These are phyloP conservation scores for Aptenodytes forsteri DNA, from an alignment of 2,113 vertebrate genomes.

Conservation along the genomic window DNA sequence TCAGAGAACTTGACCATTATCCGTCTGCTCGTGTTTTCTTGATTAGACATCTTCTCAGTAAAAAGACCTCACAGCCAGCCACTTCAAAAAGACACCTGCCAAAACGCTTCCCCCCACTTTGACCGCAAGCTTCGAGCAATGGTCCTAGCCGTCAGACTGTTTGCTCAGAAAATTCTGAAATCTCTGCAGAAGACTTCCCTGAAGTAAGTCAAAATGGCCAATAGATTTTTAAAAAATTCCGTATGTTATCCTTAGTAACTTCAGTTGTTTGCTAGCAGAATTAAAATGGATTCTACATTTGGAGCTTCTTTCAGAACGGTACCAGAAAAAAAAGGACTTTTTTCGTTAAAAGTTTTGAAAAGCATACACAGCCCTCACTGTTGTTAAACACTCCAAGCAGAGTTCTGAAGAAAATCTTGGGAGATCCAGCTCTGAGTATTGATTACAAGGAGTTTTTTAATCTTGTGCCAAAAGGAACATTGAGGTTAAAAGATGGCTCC, in stretches of 20 bases:
- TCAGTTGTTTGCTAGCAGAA: neutral
- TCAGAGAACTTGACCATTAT: neutral
- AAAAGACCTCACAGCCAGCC: neutral
- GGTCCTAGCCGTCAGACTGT: neutral
- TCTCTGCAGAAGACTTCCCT: neutral
- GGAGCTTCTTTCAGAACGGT: neutral
- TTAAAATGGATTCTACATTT: neutral
- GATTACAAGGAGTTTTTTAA: conserved; percentile 31
- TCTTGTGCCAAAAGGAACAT: conserved; percentile 55
- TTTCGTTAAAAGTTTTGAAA: neutral
- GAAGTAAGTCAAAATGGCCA: neutral
- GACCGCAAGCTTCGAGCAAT: neutral
- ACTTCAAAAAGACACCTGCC: neutral
- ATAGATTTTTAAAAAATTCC: neutral
- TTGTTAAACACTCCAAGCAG: neutral
- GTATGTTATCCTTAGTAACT: neutral
- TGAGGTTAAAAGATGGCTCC: conserved; percentile 56
- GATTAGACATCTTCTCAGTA: neutral
- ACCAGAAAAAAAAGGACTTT: neutral
- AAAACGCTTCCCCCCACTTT: rapidly evolving
- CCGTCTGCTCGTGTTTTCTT: neutral
- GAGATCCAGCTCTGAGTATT: conserved; percentile 3
- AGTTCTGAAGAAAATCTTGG: conserved; percentile 30
- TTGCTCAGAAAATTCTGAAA: neutral
- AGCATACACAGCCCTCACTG: neutral